These are phyloP conservation scores for Thermophis baileyi DNA, from an alignment of 2,113 vertebrate species.

Conservation along the genomic window DNA sequence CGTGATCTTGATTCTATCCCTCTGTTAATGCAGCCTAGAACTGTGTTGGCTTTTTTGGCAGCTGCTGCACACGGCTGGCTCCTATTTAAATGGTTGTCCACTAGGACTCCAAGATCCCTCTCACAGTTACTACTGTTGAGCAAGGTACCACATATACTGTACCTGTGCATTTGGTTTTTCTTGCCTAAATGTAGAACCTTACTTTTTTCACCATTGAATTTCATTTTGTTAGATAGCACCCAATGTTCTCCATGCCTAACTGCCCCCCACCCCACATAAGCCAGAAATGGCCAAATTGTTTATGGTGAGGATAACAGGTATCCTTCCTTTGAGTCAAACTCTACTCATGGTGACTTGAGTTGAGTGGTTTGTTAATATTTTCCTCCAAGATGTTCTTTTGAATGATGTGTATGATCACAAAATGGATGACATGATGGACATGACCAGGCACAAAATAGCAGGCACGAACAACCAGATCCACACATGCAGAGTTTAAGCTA, in stretches of 20 bases:
- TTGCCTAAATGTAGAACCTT: too few species aligned
- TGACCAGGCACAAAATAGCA: background rate
- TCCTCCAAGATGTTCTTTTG: background rate
- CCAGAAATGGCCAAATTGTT: background rate
- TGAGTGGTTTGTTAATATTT: background rate
- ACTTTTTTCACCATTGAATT: too few species aligned
- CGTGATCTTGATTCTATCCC: too few species aligned
- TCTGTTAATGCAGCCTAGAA: too few species aligned
- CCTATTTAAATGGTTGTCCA: too few species aligned
- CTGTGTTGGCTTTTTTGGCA: too few species aligned
- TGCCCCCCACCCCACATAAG: background rate
- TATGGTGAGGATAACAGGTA: background rate
- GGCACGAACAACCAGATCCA: background rate
- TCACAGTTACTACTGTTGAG: too few species aligned
- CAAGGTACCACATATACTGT: too few species aligned
- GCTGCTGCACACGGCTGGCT: too few species aligned
- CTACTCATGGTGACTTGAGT: background rate
- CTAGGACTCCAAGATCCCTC: too few species aligned
- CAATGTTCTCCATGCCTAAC: background rate
- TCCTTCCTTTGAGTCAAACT: background rate
- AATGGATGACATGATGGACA: background rate
- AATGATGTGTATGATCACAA: background rate
- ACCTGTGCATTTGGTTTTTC: too few species aligned
- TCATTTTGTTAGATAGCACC: too few species aligned
- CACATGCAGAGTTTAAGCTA: background rate